Evolutionary conservation across 2,888 invertebrate genomes (phyloP).

Genomic region (Liodrosophila aerea): DNA sequence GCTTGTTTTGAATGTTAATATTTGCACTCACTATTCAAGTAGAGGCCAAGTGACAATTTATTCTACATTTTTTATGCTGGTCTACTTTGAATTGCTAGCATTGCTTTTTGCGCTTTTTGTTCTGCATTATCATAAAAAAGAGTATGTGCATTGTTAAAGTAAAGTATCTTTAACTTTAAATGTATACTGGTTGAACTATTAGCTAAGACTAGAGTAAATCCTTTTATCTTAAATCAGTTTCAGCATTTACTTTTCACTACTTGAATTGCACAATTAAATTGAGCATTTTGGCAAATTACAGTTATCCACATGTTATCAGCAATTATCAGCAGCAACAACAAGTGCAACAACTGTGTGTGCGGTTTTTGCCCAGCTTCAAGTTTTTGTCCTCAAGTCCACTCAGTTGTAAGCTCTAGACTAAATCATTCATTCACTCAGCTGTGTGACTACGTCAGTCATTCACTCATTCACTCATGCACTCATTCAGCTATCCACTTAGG

Average conservation of each 20-base stretch:
- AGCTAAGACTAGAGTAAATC: too few species aligned
- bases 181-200: too few species aligned
- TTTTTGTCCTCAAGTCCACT: constrained; percentile 22
- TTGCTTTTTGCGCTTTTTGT: constrained; percentile 43
- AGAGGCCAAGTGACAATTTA: constrained; percentile 73
- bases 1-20: constrained; percentile 77
- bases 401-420: constrained; percentile 28
- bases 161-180: neutral
- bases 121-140: constrained; percentile 34
- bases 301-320: constrained; percentile 16
- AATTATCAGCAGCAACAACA: constrained; percentile 31
- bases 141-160: constrained; percentile 47
- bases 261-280: constrained; percentile 9
- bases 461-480: constrained; percentile 33
- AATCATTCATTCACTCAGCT: constrained; percentile 20
- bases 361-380: constrained; percentile 40
- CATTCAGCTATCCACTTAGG: constrained; percentile 59
- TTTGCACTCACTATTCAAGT: constrained; percentile 71
- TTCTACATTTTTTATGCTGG: constrained; percentile 55
- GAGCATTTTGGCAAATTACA: constrained; percentile 15
- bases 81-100: too few species aligned
- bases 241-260: neutral
- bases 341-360: constrained; percentile 57
- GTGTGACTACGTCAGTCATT: too few species aligned
- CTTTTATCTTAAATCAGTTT: too few species aligned